Evolutionary conservation across 2,797 vertebrate genomes (phyloP).

Genomic region (Ctenosaura bakeri): DNA sequence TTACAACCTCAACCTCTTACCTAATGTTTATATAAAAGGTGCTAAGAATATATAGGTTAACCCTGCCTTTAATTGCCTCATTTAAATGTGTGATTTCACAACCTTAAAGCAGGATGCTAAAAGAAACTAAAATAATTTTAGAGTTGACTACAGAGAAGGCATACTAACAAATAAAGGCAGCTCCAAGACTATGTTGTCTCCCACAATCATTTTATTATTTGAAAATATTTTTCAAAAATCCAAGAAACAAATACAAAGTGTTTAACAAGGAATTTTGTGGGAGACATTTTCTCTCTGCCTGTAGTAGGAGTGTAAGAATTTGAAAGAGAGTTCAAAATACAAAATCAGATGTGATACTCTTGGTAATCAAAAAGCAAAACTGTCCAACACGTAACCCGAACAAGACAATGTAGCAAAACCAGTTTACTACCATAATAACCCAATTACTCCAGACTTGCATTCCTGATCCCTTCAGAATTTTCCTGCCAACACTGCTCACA

Average conservation of each 20-base stretch:
- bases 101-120: neutral
- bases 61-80: neutral
- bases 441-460: neutral
- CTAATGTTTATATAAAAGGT: neutral
- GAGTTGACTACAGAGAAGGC: neutral
- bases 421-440: neutral
- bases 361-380: neutral
- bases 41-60: neutral
- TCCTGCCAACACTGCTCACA: neutral
- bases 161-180: neutral
- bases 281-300: neutral
- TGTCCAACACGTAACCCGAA: neutral
- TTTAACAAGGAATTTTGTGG: too few species aligned
- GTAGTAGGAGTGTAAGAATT: neutral
- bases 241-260: neutral
- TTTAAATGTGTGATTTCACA: constrained; percentile 17
- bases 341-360: neutral
- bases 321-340: neutral
- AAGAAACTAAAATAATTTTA: neutral
- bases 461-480: neutral
- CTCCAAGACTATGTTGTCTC: neutral
- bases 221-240: too few species aligned
- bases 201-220: constrained; percentile 10
- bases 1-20: neutral
- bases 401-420: neutral